Percentiles rank a stretch among this genome's conserved stretches.
Evolutionary conservation across 2,797 vertebrate species (phyloP).

Genomic region (Forpus xanthops): DNA sequence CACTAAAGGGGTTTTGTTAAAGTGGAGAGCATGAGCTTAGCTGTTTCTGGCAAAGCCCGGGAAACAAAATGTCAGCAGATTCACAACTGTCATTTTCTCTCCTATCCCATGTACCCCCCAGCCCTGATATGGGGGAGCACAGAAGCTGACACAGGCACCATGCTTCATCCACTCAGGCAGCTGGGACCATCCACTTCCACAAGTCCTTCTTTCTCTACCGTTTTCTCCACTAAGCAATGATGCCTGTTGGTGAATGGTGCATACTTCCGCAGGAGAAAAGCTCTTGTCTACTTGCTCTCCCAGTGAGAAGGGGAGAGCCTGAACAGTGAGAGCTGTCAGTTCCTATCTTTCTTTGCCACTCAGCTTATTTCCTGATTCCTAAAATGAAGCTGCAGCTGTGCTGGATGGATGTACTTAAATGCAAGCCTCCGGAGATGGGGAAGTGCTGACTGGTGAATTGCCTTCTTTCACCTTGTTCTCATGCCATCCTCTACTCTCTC

Average conservation of each 20-base stretch:
- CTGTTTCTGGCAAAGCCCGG: conserved; percentile 7
- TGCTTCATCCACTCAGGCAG: conserved; percentile 10
- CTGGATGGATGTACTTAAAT: conserved; percentile 60
- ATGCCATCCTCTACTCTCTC: neutral
- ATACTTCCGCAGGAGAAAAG: conserved; percentile 24
- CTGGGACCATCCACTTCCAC: conserved; percentile 1
- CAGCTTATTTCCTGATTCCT: conserved; percentile 67
- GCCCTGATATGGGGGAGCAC: fast-evolving
- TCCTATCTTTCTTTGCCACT: conserved; percentile 64
- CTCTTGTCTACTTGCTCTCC: conserved; percentile 53
- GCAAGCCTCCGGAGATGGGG: conserved; percentile 51
- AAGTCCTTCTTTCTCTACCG: neutral
- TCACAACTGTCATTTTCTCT: conserved; percentile 27
- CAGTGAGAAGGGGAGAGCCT: conserved; percentile 9
- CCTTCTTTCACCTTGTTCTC: conserved; percentile 45
- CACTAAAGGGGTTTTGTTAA: conserved; percentile 7
- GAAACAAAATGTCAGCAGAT: conserved; percentile 58
- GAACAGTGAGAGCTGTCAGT: conserved; percentile 49
- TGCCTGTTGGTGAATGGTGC: neutral
- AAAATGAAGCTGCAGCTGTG: conserved; percentile 67
- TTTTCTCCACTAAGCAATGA: neutral
- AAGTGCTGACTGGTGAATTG: conserved; percentile 64
- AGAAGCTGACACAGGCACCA: neutral
- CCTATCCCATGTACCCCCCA: neutral
- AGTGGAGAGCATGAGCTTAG: neutral